Percentiles rank a stretch among this genome's conserved stretches.
Conservation (phyloP, 2,888 invertebrate species). For the Argyresthia goedartella region DNA sequence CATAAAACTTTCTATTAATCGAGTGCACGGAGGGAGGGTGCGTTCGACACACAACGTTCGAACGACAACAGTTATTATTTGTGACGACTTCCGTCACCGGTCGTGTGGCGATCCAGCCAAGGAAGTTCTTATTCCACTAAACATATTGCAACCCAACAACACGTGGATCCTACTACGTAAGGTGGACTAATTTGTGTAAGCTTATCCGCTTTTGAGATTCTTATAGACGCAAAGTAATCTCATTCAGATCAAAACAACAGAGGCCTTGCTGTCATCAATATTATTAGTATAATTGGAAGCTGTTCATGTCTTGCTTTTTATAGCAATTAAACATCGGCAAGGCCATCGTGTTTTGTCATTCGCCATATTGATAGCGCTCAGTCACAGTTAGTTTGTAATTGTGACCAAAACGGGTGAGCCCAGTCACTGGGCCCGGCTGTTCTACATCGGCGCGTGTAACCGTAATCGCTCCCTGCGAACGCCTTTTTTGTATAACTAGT, state of each 20-base stretch:
- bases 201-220: too few relatives aligned
- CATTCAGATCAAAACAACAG: too few relatives aligned
- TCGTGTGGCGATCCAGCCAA: too few relatives aligned
- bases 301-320: slow-evolving; percentile 21
- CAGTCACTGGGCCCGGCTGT: slow-evolving; percentile 1
- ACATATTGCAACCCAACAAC: too few relatives aligned
- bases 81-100: slow-evolving; percentile 26
- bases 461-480: slow-evolving; percentile 15
- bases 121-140: too few relatives aligned
- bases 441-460: slow-evolving; percentile 8
- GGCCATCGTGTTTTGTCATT: slow-evolving; percentile 27
- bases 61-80: slow-evolving; percentile 28
- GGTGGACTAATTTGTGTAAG: too few relatives aligned
- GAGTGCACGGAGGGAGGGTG: slow-evolving; percentile 15
- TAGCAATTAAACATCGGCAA: slow-evolving; percentile 37
- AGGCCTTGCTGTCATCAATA: neutral
- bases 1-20: slow-evolving; percentile 42
- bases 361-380: slow-evolving; percentile 15
- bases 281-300: slow-evolving; percentile 7
- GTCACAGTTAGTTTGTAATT: slow-evolving; percentile 22
- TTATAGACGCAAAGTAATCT: too few relatives aligned
- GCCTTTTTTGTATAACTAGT: slow-evolving; percentile 39
- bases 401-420: slow-evolving; percentile 31
- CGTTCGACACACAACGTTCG: slow-evolving; percentile 17
- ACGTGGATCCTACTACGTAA: too few relatives aligned